These are phyloP conservation scores for Psilopsiagon aymara DNA, from an alignment of 2,113 vertebrate species.

Conservation along the genomic window DNA sequence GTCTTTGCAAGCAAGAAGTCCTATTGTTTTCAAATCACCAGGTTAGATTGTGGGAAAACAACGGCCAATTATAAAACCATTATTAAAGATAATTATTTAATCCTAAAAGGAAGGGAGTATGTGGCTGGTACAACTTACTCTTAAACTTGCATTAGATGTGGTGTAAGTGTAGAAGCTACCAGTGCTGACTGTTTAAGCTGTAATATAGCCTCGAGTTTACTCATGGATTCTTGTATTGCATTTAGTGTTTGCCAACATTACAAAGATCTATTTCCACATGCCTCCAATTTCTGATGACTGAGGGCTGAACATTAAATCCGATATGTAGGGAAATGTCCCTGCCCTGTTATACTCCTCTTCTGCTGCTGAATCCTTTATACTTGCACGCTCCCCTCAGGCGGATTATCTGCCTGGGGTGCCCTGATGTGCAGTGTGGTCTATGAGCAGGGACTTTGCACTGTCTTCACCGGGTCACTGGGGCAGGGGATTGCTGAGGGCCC, in stretches of 20 bases:
- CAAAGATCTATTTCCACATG: not conserved
- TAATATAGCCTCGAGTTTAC: not conserved
- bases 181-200: not conserved
- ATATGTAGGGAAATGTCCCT: not conserved
- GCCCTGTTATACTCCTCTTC: not conserved
- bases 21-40: conserved; percentile 53
- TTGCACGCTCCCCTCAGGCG: fast-evolving
- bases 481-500: fast-evolving
- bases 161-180: not conserved
- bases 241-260: not conserved
- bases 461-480: fast-evolving
- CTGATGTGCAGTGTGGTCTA: fast-evolving
- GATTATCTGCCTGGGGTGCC: not conserved
- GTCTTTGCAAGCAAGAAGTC: not conserved
- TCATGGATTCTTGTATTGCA: fast-evolving
- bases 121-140: not conserved
- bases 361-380: not conserved
- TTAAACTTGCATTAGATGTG: not conserved
- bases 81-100: not conserved
- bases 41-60: conserved; percentile 28
- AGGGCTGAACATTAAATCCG: not conserved
- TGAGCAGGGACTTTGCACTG: not conserved
- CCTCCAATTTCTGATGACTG: not conserved
- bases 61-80: not conserved
- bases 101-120: not conserved